Evolutionary conservation across 2,797 vertebrate genomes (phyloP).

Genomic region (Helarctos malayanus): DNA sequence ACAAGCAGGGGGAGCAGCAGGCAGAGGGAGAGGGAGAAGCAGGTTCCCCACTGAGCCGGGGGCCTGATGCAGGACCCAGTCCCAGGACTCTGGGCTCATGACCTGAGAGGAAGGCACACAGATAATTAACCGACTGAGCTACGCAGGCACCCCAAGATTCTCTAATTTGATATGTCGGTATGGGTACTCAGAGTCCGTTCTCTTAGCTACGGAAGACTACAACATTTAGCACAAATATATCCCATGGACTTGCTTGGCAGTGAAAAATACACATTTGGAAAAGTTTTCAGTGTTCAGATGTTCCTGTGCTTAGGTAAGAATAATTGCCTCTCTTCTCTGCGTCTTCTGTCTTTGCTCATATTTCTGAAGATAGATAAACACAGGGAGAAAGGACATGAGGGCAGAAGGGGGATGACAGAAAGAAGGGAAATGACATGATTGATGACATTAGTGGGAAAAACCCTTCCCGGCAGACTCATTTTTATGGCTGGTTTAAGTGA

Average conservation of each 20-base stretch:
- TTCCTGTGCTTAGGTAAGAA: not conserved
- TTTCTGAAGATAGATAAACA: not conserved
- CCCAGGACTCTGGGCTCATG: not conserved
- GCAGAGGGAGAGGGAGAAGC: not conserved
- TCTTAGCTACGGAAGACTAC: not conserved
- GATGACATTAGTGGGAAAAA: not conserved
- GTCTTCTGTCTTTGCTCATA: not conserved
- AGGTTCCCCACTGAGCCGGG: too few relatives aligned
- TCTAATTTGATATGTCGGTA: not conserved
- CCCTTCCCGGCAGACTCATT: not conserved
- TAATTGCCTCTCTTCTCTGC: not conserved
- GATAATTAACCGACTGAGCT: not conserved
- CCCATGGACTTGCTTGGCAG: not conserved
- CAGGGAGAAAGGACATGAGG: not conserved
- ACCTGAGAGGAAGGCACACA: not conserved
- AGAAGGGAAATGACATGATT: not conserved
- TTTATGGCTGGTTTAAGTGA: slow-evolving; percentile 12
- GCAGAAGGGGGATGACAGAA: not conserved
- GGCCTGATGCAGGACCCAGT: not conserved
- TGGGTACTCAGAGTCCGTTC: not conserved
- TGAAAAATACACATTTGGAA: not conserved
- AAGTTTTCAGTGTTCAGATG: not conserved
- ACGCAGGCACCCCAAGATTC: not conserved
- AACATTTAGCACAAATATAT: not conserved
- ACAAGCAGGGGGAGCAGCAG: too few relatives aligned